These are phyloP conservation scores for Ruditapes philippinarum DNA, from an alignment of 1,140 invertebrate species.

Conservation along the genomic window DNA sequence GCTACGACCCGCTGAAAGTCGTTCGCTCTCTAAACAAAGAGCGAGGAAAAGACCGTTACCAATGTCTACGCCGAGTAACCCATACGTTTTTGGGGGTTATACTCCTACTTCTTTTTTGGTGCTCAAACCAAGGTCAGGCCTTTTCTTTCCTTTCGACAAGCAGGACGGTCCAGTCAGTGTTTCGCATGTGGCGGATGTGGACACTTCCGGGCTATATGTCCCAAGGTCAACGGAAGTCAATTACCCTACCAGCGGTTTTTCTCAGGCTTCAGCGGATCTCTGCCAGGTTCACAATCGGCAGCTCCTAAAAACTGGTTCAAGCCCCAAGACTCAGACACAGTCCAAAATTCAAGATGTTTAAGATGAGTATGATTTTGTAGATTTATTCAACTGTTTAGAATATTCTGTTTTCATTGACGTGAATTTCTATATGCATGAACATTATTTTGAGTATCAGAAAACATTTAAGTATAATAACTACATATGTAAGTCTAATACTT, in stretches of 20 bases:
- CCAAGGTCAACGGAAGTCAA: neutral
- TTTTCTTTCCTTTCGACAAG: neutral
- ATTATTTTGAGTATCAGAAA: slow-evolving; percentile 11
- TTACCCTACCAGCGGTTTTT: neutral
- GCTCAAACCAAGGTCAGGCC: neutral
- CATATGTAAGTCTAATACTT: too few species aligned
- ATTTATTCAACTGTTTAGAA: neutral
- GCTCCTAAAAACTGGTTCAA: neutral
- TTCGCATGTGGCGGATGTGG: neutral
- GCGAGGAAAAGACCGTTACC: neutral
- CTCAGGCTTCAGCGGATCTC: neutral
- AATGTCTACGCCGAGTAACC: neutral
- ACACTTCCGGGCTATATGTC: neutral
- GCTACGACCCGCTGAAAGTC: neutral
- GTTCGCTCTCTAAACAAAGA: neutral
- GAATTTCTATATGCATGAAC: neutral
- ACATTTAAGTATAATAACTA: neutral
- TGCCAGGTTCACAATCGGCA: too few species aligned
- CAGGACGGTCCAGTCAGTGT: neutral
- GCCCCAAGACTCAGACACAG: neutral
- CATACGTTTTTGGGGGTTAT: neutral
- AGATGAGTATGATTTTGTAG: neutral
- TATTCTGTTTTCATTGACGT: neutral
- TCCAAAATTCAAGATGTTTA: neutral
- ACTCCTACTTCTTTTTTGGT: neutral